Conservation (phyloP, 2,797 vertebrate genomes). For the Phalloptychus januarius region DNA sequence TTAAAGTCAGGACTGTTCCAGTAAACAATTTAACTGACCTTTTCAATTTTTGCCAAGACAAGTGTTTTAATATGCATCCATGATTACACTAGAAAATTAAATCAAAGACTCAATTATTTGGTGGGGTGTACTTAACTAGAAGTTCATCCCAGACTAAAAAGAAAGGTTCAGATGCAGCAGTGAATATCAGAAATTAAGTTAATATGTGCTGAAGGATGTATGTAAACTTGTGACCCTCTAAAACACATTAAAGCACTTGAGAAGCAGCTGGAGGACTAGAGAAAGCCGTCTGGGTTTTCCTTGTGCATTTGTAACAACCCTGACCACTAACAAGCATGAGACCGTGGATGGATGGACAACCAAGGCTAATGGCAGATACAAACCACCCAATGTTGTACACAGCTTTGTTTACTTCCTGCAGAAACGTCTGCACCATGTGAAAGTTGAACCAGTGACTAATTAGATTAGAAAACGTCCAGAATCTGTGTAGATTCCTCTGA, state of each 20-base stretch:
- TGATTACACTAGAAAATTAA: not conserved
- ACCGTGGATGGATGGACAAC: not conserved
- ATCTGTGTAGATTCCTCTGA: not conserved
- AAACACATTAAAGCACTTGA: not conserved
- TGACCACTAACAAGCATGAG: not conserved
- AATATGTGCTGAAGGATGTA: not conserved
- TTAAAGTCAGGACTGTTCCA: not conserved
- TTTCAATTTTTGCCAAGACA: not conserved
- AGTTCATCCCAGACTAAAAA: not conserved
- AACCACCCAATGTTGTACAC: not conserved
- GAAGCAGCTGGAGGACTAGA: not conserved
- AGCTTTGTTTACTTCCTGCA: not conserved
- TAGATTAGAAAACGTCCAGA: not conserved
- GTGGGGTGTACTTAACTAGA: not conserved
- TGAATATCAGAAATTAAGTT: not conserved
- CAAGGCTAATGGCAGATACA: slow-evolving; percentile 3
- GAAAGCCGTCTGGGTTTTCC: not conserved
- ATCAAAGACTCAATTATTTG: not conserved
- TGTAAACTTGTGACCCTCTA: not conserved
- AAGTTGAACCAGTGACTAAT: not conserved
- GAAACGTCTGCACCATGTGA: not conserved
- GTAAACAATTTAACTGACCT: not conserved
- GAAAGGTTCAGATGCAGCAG: not conserved
- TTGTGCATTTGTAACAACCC: not conserved
- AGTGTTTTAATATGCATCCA: not conserved